These are phyloP conservation scores for Pecten maximus DNA, from an alignment of 2,888 invertebrate genomes.

Conservation along the genomic window DNA sequence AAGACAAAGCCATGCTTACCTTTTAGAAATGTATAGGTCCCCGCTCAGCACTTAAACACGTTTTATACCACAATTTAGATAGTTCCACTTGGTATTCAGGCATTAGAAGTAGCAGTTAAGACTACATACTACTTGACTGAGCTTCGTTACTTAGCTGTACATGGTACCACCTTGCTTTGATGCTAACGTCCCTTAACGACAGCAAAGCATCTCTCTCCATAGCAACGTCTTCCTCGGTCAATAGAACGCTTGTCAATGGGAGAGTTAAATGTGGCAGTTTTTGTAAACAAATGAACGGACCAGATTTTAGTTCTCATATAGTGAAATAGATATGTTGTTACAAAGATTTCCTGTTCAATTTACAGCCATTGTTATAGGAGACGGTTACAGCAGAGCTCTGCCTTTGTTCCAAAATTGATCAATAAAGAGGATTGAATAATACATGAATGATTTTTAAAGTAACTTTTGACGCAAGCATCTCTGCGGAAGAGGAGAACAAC, in stretches of 20 bases:
- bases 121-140: background rate
- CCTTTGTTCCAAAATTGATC: background rate
- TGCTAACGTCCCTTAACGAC: background rate
- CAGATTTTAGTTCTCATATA: constrained; percentile 22
- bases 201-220: background rate
- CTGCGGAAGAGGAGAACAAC: background rate
- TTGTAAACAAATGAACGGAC: constrained; percentile 13
- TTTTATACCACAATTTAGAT: background rate
- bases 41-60: background rate
- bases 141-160: background rate
- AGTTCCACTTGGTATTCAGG: background rate
- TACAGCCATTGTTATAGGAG: background rate
- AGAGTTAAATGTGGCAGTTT: constrained; percentile 10
- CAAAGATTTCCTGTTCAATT: background rate
- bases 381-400: background rate
- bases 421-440: background rate
- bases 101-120: background rate
- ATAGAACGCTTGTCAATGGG: background rate
- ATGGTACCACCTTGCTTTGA: background rate
- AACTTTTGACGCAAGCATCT: constrained; percentile 5
- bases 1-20: background rate
- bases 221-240: background rate
- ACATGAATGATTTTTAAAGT: constrained; percentile 22
- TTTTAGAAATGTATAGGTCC: background rate
- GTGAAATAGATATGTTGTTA: background rate